These are phyloP conservation scores for Lanius collurio DNA, from an alignment of 2,113 vertebrate species.

Conservation along the genomic window DNA sequence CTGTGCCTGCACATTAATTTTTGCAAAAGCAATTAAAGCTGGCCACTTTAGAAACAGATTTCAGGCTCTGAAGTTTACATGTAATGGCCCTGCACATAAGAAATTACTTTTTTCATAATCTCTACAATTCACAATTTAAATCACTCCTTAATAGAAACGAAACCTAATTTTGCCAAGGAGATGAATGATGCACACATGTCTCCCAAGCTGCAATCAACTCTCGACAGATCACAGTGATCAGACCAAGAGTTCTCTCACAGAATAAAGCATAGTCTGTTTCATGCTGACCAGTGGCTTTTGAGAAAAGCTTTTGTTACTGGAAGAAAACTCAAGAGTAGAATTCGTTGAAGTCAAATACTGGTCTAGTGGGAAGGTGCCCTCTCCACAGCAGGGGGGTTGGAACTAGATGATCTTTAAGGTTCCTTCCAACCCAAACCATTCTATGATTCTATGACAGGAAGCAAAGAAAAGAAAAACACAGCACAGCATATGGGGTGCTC, in stretches of 20 bases:
- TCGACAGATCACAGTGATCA: neutral
- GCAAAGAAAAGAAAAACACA: neutral
- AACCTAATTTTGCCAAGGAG: neutral
- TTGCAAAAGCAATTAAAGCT: neutral
- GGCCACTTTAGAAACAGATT: neutral
- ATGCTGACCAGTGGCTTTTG: neutral
- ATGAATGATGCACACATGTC: neutral
- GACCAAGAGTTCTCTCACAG: neutral
- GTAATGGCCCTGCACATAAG: neutral
- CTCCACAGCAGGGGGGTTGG: fast-evolving
- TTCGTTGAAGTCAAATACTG: neutral
- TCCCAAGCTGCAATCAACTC: neutral
- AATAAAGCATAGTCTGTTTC: neutral
- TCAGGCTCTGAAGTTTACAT: neutral
- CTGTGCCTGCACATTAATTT: neutral
- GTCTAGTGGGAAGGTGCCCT: neutral
- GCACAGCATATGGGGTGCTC: neutral
- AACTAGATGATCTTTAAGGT: neutral
- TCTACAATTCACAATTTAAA: neutral
- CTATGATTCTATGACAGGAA: neutral
- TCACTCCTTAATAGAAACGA: neutral
- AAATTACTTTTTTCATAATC: neutral
- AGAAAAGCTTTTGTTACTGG: neutral
- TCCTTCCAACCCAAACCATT: neutral
- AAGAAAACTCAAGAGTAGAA: neutral